Percentiles rank a stretch among this genome's conserved stretches.
Evolutionary conservation across 2,113 vertebrate species (phyloP).

Genomic region (Natator depressus): DNA sequence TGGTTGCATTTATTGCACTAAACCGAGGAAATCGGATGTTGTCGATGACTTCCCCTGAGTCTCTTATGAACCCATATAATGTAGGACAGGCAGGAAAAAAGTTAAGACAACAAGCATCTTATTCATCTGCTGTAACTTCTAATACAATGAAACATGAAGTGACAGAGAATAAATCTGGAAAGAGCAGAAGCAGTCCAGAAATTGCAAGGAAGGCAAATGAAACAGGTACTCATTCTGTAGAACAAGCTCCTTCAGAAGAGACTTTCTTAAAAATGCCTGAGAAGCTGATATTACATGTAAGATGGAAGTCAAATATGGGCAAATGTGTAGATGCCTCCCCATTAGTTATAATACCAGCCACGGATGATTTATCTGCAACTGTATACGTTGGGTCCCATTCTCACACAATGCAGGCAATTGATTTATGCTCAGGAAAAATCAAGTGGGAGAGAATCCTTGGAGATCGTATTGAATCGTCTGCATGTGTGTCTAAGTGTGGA

Average conservation of each 20-base stretch:
- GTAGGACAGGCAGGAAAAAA: not conserved
- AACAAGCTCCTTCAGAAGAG: not conserved
- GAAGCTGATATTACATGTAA: slow-evolving; percentile 71
- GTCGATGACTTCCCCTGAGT: not conserved
- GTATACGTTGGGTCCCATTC: slow-evolving; percentile 95
- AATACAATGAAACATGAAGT: not conserved
- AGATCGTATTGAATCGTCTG: slow-evolving; percentile 93
- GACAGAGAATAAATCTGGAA: not conserved
- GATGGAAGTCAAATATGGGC: slow-evolving; percentile 90
- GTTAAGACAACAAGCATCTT: not conserved
- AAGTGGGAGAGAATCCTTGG: slow-evolving; percentile 91
- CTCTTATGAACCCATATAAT: not conserved
- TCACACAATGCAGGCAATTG: slow-evolving; percentile 87
- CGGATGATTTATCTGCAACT: slow-evolving; percentile 23
- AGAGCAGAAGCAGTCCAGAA: not conserved
- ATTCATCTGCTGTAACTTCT: not conserved
- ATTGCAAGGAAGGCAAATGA: not conserved
- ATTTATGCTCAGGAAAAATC: slow-evolving; percentile 83
- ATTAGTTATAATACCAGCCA: slow-evolving; percentile 76
- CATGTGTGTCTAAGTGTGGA: slow-evolving; percentile 89
- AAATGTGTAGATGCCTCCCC: slow-evolving; percentile 96
- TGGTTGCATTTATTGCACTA: slow-evolving; percentile 64
- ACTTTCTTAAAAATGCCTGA: not conserved
- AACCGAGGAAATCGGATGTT: slow-evolving; percentile 74
- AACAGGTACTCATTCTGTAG: not conserved